Evolutionary conservation across 2,797 vertebrate species (phyloP).

Genomic region (Bufotes viridis): DNA sequence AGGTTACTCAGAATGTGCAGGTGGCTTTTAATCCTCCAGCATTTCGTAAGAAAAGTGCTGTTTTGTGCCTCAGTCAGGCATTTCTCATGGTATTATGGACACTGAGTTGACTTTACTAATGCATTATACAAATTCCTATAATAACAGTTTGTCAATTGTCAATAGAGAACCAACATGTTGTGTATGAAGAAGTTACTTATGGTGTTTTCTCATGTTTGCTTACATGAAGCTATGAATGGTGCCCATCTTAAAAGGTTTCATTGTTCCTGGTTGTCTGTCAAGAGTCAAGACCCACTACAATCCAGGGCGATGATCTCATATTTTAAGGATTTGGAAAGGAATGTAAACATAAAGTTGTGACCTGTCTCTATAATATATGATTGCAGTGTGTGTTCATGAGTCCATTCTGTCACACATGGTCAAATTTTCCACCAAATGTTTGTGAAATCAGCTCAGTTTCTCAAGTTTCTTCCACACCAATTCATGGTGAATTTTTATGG

Average conservation of each 20-base stretch:
- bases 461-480: no score
- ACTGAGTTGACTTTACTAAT: constrained; percentile 31
- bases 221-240: background rate
- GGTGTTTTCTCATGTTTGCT: constrained; percentile 10
- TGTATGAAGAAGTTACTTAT: constrained; percentile 21
- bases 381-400: background rate
- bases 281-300: background rate
- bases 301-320: background rate
- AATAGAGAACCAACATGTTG: constrained; percentile 23
- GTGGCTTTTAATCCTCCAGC: constrained; percentile 66
- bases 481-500: no score
- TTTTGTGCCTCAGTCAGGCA: constrained; percentile 73
- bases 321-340: background rate
- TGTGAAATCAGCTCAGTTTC: no score
- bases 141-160: constrained; percentile 61
- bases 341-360: background rate
- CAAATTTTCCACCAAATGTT: background rate
- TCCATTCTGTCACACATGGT: background rate
- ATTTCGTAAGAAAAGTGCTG: constrained; percentile 66
- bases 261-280: constrained; percentile 21
- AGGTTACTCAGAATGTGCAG: constrained; percentile 64
- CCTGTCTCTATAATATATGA: background rate
- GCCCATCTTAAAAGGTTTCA: background rate
- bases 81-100: constrained; percentile 63
- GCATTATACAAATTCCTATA: constrained; percentile 59